Percentiles rank a stretch among this genome's conserved stretches.
phyloP scores from a whole-genome alignment of 2,888 invertebrate genomes.

The Catotricha subobsoleta region DNA sequence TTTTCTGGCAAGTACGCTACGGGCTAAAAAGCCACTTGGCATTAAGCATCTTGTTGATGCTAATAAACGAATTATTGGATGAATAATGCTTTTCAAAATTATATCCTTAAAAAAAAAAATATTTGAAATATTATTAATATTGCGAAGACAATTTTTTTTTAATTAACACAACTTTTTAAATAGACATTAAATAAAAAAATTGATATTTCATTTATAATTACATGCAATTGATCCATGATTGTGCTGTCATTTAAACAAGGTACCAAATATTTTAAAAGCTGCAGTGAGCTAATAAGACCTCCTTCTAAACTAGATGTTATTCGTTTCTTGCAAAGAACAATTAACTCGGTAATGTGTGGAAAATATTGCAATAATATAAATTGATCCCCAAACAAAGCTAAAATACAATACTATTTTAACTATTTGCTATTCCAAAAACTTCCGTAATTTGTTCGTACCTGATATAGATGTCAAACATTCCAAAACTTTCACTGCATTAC shows the following conservation, averaged over 20 bases:
- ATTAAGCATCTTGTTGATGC: slow-evolving; percentile 64
- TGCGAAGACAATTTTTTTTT: not conserved
- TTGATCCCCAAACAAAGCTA: slow-evolving; percentile 68
- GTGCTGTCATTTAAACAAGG: slow-evolving; percentile 67
- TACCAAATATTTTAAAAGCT: slow-evolving; percentile 59
- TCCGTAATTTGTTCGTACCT: slow-evolving; percentile 32
- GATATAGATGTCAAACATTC: slow-evolving; percentile 79
- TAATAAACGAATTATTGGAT: slow-evolving; percentile 63
- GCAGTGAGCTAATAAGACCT: slow-evolving; percentile 67
- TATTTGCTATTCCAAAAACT: slow-evolving; percentile 2
- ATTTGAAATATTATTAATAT: not conserved
- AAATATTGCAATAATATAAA: slow-evolving; percentile 76
- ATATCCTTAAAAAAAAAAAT: slow-evolving; percentile 45
- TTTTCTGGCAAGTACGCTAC: slow-evolving; percentile 61
- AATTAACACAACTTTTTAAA: not conserved
- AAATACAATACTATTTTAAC: slow-evolving; percentile 10
- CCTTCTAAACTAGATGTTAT: slow-evolving; percentile 74
- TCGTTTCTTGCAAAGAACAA: slow-evolving; percentile 60
- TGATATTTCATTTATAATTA: slow-evolving; percentile 28
- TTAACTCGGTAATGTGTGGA: slow-evolving; percentile 73
- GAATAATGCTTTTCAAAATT: slow-evolving; percentile 63
- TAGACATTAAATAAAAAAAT: not conserved
- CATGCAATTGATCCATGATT: slow-evolving; percentile 74
- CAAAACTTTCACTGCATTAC: slow-evolving; percentile 68
- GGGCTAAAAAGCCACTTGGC: slow-evolving; percentile 59